Conservation (phyloP, 2,888 invertebrate species). For the Nysson spinosus region DNA sequence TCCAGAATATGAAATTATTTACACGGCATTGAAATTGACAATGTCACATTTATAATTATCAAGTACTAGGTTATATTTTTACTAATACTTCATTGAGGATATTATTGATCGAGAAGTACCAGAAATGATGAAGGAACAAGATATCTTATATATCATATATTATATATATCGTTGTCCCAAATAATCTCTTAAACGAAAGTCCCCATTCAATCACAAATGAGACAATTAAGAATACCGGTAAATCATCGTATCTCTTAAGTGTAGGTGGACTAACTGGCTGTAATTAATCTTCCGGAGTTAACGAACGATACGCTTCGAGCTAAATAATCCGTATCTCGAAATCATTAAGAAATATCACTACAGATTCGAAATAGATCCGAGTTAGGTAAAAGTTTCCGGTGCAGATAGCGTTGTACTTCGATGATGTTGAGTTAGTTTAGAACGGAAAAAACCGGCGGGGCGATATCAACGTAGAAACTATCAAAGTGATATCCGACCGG, state of each 20-base stretch:
- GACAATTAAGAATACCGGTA: background rate
- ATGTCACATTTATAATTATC: no score
- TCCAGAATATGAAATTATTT: no score
- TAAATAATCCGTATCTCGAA: conserved; percentile 1
- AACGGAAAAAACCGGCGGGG: background rate
- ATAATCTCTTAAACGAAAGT: background rate
- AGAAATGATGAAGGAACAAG: no score
- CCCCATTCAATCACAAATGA: background rate
- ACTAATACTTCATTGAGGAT: no score
- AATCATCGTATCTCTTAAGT: background rate
- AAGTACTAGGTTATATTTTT: no score
- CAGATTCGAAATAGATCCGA: background rate
- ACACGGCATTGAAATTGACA: no score
- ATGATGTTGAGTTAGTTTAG: background rate
- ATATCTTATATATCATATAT: no score
- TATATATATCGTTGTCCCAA: no score
- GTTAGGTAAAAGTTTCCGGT: background rate
- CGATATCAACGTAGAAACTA: background rate
- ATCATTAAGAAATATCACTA: background rate
- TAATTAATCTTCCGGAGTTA: conserved; percentile 7
- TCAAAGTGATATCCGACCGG: background rate
- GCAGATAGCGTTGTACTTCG: background rate
- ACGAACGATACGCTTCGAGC: background rate
- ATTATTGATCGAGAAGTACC: no score
- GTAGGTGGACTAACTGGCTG: conserved; percentile 8